These are phyloP conservation scores for Leptinotarsa juncta DNA, from an alignment of 2,888 invertebrate species.

Conservation along the genomic window DNA sequence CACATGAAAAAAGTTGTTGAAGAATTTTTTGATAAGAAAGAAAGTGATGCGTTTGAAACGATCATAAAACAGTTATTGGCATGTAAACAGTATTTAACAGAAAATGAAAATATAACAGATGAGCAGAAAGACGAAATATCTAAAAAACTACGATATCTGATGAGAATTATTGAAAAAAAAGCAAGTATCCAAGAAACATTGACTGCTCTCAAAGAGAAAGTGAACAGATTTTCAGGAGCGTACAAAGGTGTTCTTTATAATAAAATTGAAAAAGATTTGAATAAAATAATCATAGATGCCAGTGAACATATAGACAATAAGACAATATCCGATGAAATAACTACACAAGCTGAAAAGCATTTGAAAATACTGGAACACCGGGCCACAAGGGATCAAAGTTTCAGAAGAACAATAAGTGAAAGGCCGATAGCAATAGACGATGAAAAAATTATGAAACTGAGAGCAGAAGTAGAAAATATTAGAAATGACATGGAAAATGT, in stretches of 20 bases:
- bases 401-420: conserved; percentile 31
- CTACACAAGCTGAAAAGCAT: conserved; percentile 48
- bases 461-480: conserved; percentile 43
- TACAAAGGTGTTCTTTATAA: conserved; percentile 54
- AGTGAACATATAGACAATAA: conserved; percentile 45
- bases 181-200: conserved; percentile 36
- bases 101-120: conserved; percentile 31
- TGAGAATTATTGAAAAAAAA: conserved; percentile 42
- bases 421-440: conserved; percentile 32
- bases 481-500: conserved; percentile 45
- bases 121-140: conserved; percentile 45
- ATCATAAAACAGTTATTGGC: conserved; percentile 38
- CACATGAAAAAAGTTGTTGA: conserved; percentile 37
- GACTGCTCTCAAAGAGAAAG: conserved; percentile 48
- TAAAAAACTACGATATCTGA: conserved; percentile 38
- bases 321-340: conserved; percentile 40
- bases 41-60: conserved; percentile 39
- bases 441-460: conserved; percentile 42
- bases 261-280: conserved; percentile 50
- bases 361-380: conserved; percentile 53
- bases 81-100: conserved; percentile 33
- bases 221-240: conserved; percentile 50
- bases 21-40: conserved; percentile 39
- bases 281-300: conserved; percentile 44
- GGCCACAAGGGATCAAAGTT: conserved; percentile 48